A percentile compares a stretch with the other conserved stretches of the same genome.
These are phyloP conservation scores for Anoplopoma fimbria DNA, from an alignment of 2,113 vertebrate species.

Conservation along the genomic window DNA sequence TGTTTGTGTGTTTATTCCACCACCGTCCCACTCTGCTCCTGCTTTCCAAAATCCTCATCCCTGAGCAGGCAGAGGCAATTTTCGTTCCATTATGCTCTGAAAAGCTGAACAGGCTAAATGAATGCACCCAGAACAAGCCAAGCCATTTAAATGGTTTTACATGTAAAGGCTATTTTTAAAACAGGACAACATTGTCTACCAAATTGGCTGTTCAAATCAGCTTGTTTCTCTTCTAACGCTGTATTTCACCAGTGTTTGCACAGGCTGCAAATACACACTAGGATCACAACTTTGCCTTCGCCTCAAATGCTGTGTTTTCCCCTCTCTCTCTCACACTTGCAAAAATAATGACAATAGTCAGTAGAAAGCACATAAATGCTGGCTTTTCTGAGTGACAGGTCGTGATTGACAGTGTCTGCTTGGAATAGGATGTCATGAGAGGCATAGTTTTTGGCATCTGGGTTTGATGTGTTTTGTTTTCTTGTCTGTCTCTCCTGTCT, in stretches of 20 bases:
- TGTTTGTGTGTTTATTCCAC: constrained; percentile 50
- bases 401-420: constrained; percentile 50
- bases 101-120: constrained; percentile 68
- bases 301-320: constrained; percentile 10
- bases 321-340: background rate
- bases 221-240: constrained; percentile 19
- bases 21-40: constrained; percentile 36
- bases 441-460: constrained; percentile 28
- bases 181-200: constrained; percentile 40
- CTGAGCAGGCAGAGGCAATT: constrained; percentile 62
- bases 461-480: constrained; percentile 61
- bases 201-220: constrained; percentile 52
- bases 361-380: constrained; percentile 14
- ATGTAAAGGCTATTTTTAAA: constrained; percentile 66
- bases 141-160: constrained; percentile 60
- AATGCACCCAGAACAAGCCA: constrained; percentile 60
- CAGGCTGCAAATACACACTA: background rate
- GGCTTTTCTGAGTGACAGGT: constrained; percentile 30
- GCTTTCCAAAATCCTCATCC: constrained; percentile 58
- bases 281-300: background rate
- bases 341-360: constrained; percentile 13
- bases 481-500: constrained; percentile 32
- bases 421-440: constrained; percentile 32
- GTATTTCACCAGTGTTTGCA: background rate
- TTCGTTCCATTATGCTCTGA: constrained; percentile 63